Conservation (phyloP, 2,888 invertebrate species). For the Drosophila nr. perissopoda region DNA sequence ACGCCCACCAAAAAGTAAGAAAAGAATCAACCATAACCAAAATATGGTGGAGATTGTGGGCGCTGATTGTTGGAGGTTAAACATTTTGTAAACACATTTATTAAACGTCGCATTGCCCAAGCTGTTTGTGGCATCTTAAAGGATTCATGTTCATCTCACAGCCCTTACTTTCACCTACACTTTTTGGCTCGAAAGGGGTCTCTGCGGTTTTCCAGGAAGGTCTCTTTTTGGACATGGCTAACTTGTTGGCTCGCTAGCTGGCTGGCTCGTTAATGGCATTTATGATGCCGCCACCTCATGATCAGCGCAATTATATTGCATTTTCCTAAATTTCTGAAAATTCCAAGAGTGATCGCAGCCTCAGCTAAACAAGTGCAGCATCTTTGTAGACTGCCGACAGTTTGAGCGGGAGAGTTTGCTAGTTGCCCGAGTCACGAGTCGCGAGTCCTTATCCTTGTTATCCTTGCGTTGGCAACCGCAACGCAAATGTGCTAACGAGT, state of each 20-base stretch:
- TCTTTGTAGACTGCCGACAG: conserved; percentile 70
- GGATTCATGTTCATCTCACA: conserved; percentile 18
- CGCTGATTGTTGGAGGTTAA: conserved; percentile 33
- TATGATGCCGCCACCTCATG: conserved; percentile 66
- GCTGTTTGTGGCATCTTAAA: conserved; percentile 39
- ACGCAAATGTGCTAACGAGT: conserved; percentile 80
- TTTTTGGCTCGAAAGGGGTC: conserved; percentile 28
- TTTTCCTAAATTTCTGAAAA: conserved; percentile 56
- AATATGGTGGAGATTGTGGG: conserved; percentile 20
- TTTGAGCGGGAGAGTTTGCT: not conserved
- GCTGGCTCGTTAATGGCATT: conserved; percentile 73
- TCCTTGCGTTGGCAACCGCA: conserved; percentile 51
- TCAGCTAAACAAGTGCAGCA: conserved; percentile 57
- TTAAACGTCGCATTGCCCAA: conserved; percentile 33
- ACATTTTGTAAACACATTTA: conserved; percentile 60
- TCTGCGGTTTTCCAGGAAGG: conserved; percentile 61
- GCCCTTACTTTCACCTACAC: conserved; percentile 1
- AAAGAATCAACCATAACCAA: not conserved
- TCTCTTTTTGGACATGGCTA: conserved; percentile 14
- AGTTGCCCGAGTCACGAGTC: conserved; percentile 13
- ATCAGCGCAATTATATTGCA: conserved; percentile 82
- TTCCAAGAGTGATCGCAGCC: conserved; percentile 61
- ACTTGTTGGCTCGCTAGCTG: conserved; percentile 3
- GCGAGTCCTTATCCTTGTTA: conserved; percentile 63
- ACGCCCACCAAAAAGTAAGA: conserved; percentile 49